Evolutionary conservation across 2,797 vertebrate genomes (phyloP).

Genomic region (Siniperca obscura): DNA sequence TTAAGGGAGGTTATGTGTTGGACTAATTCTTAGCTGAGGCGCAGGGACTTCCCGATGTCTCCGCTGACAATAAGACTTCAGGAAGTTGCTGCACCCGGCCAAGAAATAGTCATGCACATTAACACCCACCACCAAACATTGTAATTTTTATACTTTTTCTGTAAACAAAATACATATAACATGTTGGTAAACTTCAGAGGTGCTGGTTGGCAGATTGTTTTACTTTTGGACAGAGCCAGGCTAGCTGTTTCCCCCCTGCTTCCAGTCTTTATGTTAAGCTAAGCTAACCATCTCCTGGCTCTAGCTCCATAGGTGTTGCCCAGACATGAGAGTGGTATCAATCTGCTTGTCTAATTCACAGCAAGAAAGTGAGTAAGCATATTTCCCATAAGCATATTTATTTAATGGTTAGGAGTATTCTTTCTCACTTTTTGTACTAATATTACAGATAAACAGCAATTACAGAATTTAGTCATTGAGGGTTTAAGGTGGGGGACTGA

Average conservation of each 20-base stretch:
- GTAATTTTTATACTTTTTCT: background rate
- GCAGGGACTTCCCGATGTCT: background rate
- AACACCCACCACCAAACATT: background rate
- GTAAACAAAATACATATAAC: background rate
- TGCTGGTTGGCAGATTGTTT: background rate
- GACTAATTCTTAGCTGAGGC: background rate
- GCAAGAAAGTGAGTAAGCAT: background rate
- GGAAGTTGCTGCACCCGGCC: background rate
- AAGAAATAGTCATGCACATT: background rate
- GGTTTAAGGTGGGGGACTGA: background rate
- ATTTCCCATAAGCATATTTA: background rate
- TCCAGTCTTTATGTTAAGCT: background rate
- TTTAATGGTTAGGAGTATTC: background rate
- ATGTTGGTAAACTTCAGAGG: background rate
- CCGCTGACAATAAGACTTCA: background rate
- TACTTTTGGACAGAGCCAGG: background rate
- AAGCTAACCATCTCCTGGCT: background rate
- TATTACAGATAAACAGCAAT: background rate
- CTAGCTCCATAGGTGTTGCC: background rate
- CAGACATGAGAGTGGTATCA: background rate
- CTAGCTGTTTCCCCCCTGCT: background rate
- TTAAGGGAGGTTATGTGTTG: background rate
- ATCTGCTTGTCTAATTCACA: background rate
- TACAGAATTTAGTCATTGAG: background rate
- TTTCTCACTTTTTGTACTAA: background rate